Evolutionary conservation across 2,888 invertebrate species (phyloP).

Genomic region (Chamaedrilus cognettii): DNA sequence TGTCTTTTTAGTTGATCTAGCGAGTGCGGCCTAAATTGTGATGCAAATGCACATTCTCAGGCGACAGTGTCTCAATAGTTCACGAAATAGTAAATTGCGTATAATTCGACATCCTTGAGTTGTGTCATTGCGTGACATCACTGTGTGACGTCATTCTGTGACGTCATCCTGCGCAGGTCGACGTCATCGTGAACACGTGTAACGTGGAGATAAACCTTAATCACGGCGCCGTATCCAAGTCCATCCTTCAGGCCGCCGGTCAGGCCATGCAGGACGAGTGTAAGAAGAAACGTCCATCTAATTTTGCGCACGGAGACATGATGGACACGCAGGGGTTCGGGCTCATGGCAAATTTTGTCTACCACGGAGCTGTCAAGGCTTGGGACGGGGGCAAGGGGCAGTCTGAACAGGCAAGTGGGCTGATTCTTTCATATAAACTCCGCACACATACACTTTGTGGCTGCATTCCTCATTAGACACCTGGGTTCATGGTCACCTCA

Average conservation of each 20-base stretch:
- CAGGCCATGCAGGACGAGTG: conserved; percentile 11
- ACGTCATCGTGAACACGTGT: conserved; percentile 46
- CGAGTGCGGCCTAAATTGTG: no score
- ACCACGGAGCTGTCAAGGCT: not conserved
- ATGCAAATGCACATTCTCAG: no score
- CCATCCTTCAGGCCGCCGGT: conserved; percentile 15
- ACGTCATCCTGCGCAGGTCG: no score
- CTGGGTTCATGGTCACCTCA: no score
- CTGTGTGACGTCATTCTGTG: no score
- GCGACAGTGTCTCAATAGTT: no score
- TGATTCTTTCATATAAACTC: not conserved
- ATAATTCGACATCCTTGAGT: no score
- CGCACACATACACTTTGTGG: no score
- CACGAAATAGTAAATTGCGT: no score
- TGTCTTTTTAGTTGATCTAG: no score
- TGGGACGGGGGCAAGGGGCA: conserved; percentile 10
- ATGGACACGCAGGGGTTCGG: conserved; percentile 4
- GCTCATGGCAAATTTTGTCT: conserved; percentile 8
- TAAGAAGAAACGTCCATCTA: conserved; percentile 1
- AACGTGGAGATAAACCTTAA: conserved; percentile 29
- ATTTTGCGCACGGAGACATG: conserved; percentile 1
- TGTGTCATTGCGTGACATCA: no score
- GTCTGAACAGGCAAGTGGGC: conserved; percentile 3
- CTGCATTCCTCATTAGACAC: no score
- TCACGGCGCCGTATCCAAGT: conserved; percentile 8